phyloP scores from a whole-genome alignment of 64 coral and sea anemone species.

The Actinia equina region DNA sequence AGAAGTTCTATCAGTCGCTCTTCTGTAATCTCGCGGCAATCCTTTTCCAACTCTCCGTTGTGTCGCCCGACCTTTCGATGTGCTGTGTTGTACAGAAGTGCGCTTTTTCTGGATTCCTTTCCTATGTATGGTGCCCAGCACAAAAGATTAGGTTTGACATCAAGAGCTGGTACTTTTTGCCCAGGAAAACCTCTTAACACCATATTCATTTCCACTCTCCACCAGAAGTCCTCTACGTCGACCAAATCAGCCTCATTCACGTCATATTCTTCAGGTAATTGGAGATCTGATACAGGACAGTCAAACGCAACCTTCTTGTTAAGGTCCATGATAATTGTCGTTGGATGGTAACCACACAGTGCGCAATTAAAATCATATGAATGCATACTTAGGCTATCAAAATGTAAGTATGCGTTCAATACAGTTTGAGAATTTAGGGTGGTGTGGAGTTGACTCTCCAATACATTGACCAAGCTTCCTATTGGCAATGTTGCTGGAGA shows the following conservation, averaged over 20 bases:
- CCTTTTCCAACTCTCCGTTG: constrained; percentile 32
- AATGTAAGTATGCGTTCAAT: constrained; percentile 50
- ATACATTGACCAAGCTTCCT: constrained; percentile 38
- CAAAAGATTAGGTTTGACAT: constrained; percentile 39
- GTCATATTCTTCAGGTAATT: constrained; percentile 20
- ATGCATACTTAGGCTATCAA: constrained; percentile 34
- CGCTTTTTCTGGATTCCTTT: constrained; percentile 5
- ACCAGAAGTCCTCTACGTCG: constrained; percentile 38
- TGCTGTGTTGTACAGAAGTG: constrained; percentile 42
- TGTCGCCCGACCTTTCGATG: constrained; percentile 27
- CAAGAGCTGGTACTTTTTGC: not conserved
- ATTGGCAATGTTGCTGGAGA: constrained; percentile 50
- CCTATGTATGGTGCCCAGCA: constrained; percentile 52
- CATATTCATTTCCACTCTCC: constrained; percentile 33
- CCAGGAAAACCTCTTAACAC: constrained; percentile 18
- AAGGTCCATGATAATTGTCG: constrained; percentile 31
- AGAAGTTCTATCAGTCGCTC: constrained; percentile 50
- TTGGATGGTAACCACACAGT: constrained; percentile 53
- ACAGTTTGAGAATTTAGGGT: constrained; percentile 14
- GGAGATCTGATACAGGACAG: constrained; percentile 11
- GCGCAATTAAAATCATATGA: constrained; percentile 44
- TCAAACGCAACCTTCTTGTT: constrained; percentile 47
- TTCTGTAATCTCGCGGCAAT: constrained; percentile 59
- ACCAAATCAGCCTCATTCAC: not conserved
- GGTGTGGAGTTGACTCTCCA: constrained; percentile 5